Percentiles rank a stretch among this genome's conserved stretches.
Conservation (phyloP, 2,113 vertebrate species). For the Myrmophylax atrothorax region DNA sequence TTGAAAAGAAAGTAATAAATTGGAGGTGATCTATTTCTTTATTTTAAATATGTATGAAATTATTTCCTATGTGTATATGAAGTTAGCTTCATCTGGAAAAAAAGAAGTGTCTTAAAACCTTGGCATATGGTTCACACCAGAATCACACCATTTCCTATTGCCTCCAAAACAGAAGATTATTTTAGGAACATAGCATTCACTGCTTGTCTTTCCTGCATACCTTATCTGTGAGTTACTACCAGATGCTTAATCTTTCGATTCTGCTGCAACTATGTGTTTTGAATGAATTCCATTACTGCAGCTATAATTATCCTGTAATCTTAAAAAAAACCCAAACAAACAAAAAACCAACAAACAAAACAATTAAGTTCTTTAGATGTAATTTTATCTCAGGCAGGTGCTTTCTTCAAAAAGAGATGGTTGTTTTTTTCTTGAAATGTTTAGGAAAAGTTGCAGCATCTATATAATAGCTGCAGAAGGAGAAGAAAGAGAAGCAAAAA, state of each 20-base stretch:
- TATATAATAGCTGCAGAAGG: neutral
- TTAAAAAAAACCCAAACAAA: neutral
- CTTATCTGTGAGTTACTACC: neutral
- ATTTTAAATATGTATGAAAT: neutral
- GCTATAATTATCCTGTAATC: neutral
- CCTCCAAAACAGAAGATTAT: neutral
- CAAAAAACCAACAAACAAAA: neutral
- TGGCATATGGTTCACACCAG: neutral
- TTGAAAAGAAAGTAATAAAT: neutral
- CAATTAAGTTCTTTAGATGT: neutral
- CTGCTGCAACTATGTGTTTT: neutral
- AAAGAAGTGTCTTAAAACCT: neutral
- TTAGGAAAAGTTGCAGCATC: neutral
- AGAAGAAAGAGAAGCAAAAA: neutral
- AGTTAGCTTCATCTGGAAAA: neutral
- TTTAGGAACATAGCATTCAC: neutral
- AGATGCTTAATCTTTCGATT: neutral
- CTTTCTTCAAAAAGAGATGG: neutral
- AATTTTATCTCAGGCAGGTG: neutral
- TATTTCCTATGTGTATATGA: neutral
- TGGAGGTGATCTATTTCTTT: neutral
- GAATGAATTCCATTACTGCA: neutral
- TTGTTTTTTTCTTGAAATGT: neutral
- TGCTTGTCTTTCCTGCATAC: neutral
- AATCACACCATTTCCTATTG: neutral